These are phyloP conservation scores for Tetramorium bicarinatum DNA, from an alignment of 2,888 invertebrate species.

Conservation along the genomic window DNA sequence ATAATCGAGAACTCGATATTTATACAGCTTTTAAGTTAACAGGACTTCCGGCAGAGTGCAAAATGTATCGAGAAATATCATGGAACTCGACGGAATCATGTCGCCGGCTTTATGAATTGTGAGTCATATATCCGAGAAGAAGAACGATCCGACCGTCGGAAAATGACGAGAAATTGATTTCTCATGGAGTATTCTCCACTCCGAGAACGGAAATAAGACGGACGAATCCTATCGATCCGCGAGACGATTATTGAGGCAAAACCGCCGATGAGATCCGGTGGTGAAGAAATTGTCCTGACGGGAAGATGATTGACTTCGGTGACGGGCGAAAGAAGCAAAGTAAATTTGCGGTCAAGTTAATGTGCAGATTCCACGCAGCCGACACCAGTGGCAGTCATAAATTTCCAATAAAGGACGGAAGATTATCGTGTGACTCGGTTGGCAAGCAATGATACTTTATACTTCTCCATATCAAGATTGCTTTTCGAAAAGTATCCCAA, in stretches of 20 bases:
- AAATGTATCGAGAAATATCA: slow-evolving; percentile 12
- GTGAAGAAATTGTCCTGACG: slow-evolving; percentile 48
- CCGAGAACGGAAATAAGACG: slow-evolving; percentile 58
- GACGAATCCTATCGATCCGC: slow-evolving; percentile 48
- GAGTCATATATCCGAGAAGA: slow-evolving; percentile 16
- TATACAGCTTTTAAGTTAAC: background rate
- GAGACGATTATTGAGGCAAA: slow-evolving; percentile 55
- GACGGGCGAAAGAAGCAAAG: slow-evolving; percentile 6
- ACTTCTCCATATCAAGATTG: slow-evolving; percentile 3
- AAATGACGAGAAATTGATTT: slow-evolving; percentile 62
- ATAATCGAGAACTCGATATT: background rate
- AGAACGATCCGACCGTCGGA: slow-evolving; percentile 16
- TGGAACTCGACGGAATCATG: slow-evolving; percentile 21
- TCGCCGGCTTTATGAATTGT: slow-evolving; percentile 60
- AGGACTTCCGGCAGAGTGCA: background rate
- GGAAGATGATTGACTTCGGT: slow-evolving; percentile 31
- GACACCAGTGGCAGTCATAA: background rate
- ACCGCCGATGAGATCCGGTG: slow-evolving; percentile 44
- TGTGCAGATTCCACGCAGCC: slow-evolving; percentile 14
- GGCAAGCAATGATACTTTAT: background rate
- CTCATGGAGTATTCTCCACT: slow-evolving; percentile 33
- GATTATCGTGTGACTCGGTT: background rate
- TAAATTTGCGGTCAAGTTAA: slow-evolving; percentile 43
- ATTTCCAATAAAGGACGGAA: slow-evolving; percentile 4
- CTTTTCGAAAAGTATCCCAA: slow-evolving; percentile 1